Evolutionary conservation across 2,797 vertebrate genomes (phyloP).

Genomic region (Cynopterus sphinx): DNA sequence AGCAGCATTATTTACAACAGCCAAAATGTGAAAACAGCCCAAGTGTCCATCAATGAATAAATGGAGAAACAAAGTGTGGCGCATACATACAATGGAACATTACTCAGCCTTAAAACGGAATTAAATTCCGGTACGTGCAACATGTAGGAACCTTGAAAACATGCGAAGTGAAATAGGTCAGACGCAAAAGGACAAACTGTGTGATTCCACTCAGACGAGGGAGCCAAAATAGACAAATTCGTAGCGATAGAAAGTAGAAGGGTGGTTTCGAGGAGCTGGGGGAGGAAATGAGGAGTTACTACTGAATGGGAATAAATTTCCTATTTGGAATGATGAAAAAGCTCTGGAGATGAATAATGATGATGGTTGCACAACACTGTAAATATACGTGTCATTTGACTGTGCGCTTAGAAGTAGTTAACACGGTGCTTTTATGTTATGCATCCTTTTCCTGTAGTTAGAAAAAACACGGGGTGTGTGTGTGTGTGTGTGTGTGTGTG

Average conservation of each 20-base stretch:
- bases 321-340: background rate
- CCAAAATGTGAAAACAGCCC: background rate
- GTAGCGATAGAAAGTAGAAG: background rate
- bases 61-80: background rate
- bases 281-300: background rate
- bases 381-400: background rate
- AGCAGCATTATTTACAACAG: background rate
- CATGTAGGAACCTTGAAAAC: background rate
- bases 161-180: background rate
- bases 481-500: background rate
- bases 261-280: background rate
- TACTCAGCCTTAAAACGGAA: background rate
- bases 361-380: background rate
- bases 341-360: background rate
- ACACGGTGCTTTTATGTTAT: background rate
- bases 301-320: background rate
- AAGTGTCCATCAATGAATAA: background rate
- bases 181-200: background rate
- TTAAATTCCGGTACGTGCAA: background rate
- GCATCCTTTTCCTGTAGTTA: background rate
- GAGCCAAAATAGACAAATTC: background rate
- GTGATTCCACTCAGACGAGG: background rate
- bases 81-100: background rate
- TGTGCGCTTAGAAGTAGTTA: background rate
- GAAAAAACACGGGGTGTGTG: background rate